phyloP scores from a whole-genome alignment of 2,797 vertebrate genomes.

The Ptychobarbus kaznakovi region DNA sequence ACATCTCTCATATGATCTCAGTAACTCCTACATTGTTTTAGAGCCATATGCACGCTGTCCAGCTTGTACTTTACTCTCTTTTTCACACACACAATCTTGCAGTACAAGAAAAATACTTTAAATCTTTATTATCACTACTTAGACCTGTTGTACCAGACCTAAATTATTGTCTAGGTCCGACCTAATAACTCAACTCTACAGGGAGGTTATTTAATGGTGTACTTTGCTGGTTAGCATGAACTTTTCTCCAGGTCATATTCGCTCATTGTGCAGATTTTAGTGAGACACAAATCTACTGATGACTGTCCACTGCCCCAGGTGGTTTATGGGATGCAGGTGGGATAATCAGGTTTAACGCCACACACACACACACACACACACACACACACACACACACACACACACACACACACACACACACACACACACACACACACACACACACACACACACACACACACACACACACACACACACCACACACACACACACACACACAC shows the following conservation, averaged over 20 bases:
- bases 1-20: slow-evolving; percentile 9
- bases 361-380: slow-evolving; percentile 32
- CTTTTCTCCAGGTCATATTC: slow-evolving; percentile 15
- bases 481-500: neutral
- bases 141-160: neutral
- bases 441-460: neutral
- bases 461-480: slow-evolving; percentile 18
- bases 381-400: neutral
- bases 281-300: slow-evolving; percentile 34
- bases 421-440: slow-evolving; percentile 32
- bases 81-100: neutral
- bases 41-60: slow-evolving; percentile 7
- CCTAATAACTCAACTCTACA: slow-evolving; percentile 9
- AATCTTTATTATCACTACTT: slow-evolving; percentile 1
- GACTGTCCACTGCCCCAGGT: slow-evolving; percentile 44
- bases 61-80: neutral
- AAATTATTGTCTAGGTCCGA: slow-evolving; percentile 19
- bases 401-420: neutral
- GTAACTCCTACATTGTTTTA: slow-evolving; percentile 24
- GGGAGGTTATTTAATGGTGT: slow-evolving; percentile 3
- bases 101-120: neutral
- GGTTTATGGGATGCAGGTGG: slow-evolving; percentile 50
- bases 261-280: slow-evolving; percentile 10
- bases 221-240: slow-evolving; percentile 24
- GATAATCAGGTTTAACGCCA: slow-evolving; percentile 25